A percentile compares a stretch with the other conserved stretches of the same genome.
These are phyloP conservation scores for Scomberomorus guttatus DNA, from an alignment of 2,797 vertebrate genomes.

Conservation along the genomic window DNA sequence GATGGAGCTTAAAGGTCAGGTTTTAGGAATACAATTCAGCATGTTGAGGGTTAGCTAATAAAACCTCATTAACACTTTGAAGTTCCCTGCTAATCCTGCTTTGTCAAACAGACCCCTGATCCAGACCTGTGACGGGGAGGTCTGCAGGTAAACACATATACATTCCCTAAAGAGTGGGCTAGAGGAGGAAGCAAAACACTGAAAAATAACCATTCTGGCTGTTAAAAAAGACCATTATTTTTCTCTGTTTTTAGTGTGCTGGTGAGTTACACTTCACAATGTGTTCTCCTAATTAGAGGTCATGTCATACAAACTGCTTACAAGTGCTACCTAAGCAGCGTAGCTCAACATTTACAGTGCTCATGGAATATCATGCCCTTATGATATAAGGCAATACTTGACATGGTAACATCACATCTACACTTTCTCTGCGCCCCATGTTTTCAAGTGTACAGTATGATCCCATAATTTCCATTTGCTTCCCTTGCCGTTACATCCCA, in stretches of 20 bases:
- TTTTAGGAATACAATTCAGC: neutral
- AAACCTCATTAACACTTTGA: conserved; percentile 16
- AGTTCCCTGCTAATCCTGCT: conserved; percentile 35
- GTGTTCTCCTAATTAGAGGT: conserved; percentile 53
- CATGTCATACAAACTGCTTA: conserved; percentile 64
- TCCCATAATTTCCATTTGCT: conserved; percentile 67
- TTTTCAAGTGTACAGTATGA: conserved; percentile 75
- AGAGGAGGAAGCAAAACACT: conserved; percentile 47
- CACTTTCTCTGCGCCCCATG: conserved; percentile 43
- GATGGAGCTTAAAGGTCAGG: neutral
- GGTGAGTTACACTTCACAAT: conserved; percentile 55
- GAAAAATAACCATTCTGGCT: conserved; percentile 64
- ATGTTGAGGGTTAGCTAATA: neutral
- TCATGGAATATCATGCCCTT: conserved; percentile 76
- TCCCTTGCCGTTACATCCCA: conserved; percentile 61
- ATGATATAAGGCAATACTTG: conserved; percentile 68
- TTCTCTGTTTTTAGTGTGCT: conserved; percentile 55
- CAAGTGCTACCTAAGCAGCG: conserved; percentile 55
- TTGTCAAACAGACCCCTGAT: conserved; percentile 24
- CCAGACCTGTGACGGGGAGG: conserved; percentile 22
- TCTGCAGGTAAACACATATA: conserved; percentile 42
- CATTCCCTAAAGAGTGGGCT: conserved; percentile 51
- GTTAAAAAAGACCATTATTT: conserved; percentile 56
- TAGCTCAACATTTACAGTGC: conserved; percentile 69
- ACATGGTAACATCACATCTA: conserved; percentile 69